Evolutionary conservation across 1,140 invertebrate species (phyloP), one percentile per base, ranked within the genome.

Genomic region (Caenorhabditis remanei): DNA sequence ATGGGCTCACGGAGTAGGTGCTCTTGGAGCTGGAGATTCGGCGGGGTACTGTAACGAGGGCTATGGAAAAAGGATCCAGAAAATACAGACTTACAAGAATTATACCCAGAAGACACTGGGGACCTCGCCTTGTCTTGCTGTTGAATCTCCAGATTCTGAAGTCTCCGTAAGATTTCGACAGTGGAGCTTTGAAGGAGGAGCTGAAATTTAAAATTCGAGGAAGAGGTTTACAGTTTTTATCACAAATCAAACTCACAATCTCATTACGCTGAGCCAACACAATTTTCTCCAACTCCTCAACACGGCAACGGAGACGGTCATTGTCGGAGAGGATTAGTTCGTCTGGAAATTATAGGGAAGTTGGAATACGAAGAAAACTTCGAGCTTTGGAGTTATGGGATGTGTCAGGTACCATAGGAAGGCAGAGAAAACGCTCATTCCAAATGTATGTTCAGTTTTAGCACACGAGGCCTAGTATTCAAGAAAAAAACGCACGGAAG

Each of bases 281-380:
- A 40, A 85, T 75, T 24, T 79, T 85, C 43, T 85, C 85, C 24
- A 85, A 21, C 67, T 85, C 85, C 2, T 71, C 46, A 14, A 85
- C 85, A 32, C 85, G 85, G 56, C 24, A 41, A 16, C 61, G 32
- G 14, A 85, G 24, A 56, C 63, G 46, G 24, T 85, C 85, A 41
- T 71, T 85, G 3, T 85, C 85, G 41, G 46, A 41, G 24, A 85
- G 85, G 13, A 85, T 46, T 19, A 75, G 67, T 21, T 85, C 85
- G 32, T 85, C 85, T 85, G 55, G 11, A 85, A 75, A 4, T 55
- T 11, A 32, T 2, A 32, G 2, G 32, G 32, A 2, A 32, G 0
- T 32, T 32, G 32, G 32, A 2, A 32, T 32, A 1, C 2, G 32
- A 32, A 32, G 32, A 32, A 32, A 2, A 2, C 2, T 32, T 32